Percentiles rank a stretch among this genome's conserved stretches.
phyloP scores from a whole-genome alignment of 2,797 vertebrate species.

The Melanotaenia parkinsoni region DNA sequence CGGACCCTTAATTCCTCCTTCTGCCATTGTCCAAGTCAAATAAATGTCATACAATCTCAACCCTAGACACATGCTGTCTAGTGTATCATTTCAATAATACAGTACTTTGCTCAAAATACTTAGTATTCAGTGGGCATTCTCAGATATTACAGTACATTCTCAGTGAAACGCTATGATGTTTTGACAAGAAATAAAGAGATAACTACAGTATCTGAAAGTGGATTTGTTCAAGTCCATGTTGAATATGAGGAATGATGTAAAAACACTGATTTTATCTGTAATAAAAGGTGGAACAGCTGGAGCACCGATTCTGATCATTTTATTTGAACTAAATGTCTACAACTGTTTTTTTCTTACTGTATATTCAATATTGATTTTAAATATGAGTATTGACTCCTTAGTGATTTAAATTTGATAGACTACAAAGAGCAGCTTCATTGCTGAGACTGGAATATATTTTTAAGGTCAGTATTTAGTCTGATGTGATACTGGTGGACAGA shows the following conservation, averaged over 20 bases:
- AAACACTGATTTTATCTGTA: not conserved
- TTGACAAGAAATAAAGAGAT: constrained; percentile 26
- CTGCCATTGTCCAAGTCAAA: constrained; percentile 10
- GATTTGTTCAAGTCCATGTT: constrained; percentile 32
- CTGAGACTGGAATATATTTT: constrained; percentile 13
- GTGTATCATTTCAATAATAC: constrained; percentile 31
- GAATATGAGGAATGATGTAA: not conserved
- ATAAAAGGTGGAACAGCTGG: not conserved
- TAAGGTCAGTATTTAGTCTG: constrained; percentile 21
- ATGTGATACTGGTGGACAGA: constrained; percentile 18
- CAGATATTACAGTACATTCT: constrained; percentile 60
- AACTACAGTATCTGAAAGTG: constrained; percentile 35
- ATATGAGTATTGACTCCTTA: constrained; percentile 12
- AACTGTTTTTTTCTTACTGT: constrained; percentile 1
- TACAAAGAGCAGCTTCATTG: constrained; percentile 18
- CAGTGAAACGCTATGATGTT: constrained; percentile 33
- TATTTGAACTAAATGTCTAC: not conserved
- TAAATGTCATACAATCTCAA: constrained; percentile 43
- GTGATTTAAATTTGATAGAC: constrained; percentile 11
- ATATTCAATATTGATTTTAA: constrained; percentile 42
- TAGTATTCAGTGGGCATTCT: constrained; percentile 44
- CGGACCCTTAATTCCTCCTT: constrained; percentile 23
- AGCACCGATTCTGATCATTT: not conserved
- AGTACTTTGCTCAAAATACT: constrained; percentile 50
- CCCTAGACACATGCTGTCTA: constrained; percentile 54